phyloP scores from a whole-genome alignment of 2,888 invertebrate species.

The Pristionchus entomophagus region DNA sequence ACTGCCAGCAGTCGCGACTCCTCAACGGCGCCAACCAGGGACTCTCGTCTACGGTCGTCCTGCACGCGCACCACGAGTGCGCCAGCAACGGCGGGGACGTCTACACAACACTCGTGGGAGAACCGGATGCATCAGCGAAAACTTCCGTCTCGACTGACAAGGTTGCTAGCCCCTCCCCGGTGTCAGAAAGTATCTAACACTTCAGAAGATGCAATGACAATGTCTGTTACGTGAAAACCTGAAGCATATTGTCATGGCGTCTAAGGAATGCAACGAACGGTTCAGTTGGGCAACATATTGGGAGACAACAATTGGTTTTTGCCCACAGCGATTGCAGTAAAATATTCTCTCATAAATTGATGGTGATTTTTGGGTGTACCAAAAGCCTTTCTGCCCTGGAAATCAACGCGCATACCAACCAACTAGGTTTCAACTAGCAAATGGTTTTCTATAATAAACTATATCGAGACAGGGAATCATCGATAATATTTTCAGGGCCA shows the following conservation, averaged over 20 bases:
- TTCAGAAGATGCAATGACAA: no score
- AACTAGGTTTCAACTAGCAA: no score
- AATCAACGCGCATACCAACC: no score
- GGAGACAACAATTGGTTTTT: not conserved
- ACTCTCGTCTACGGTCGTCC: not conserved
- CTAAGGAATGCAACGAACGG: not conserved
- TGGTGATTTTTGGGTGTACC: no score
- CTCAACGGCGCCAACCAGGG: conserved; percentile 5
- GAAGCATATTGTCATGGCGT: not conserved
- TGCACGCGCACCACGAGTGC: conserved; percentile 25
- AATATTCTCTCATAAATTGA: no score
- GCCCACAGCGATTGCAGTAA: no score
- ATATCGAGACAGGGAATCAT: no score
- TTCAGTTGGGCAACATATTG: not conserved
- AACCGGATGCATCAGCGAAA: not conserved
- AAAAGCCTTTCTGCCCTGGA: no score
- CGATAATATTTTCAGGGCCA: not conserved
- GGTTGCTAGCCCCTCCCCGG: not conserved
- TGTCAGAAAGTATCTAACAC: no score
- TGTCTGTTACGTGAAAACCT: no score
- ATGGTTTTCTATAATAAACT: no score
- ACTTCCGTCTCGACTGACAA: conserved; percentile 33
- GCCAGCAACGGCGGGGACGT: not conserved
- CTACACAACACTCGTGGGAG: not conserved
- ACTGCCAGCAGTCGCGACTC: conserved; percentile 5